A percentile compares a stretch with the other conserved stretches of the same genome.
phyloP scores from a whole-genome alignment of 2,888 invertebrate genomes.

The Acleris emargana region DNA sequence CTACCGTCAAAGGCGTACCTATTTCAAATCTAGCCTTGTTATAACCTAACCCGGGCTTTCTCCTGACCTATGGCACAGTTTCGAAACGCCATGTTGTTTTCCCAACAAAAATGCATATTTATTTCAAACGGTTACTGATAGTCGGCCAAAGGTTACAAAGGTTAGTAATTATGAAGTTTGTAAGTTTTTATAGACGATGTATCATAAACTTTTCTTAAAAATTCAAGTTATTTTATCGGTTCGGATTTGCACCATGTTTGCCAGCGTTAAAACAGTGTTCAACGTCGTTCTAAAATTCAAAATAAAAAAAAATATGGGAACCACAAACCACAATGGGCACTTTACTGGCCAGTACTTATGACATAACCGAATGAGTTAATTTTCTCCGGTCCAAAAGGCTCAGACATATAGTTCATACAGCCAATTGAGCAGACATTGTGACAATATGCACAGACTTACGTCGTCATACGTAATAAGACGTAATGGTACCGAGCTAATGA shows the following conservation, averaged over 20 bases:
- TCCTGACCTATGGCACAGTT: slow-evolving; percentile 76
- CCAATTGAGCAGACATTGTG: slow-evolving; percentile 42
- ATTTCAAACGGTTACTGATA: slow-evolving; percentile 49
- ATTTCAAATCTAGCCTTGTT: slow-evolving; percentile 39
- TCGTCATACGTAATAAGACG: slow-evolving; percentile 42
- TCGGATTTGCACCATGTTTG: background rate
- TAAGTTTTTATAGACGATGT: background rate
- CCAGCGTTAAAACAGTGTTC: slow-evolving; percentile 14
- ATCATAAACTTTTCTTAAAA: background rate
- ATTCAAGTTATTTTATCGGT: no score
- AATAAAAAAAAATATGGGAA: slow-evolving; percentile 38
- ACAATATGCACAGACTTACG: slow-evolving; percentile 38
- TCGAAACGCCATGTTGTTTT: slow-evolving; percentile 60
- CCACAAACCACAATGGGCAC: slow-evolving; percentile 48
- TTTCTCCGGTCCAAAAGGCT: slow-evolving; percentile 46
- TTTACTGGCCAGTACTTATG: slow-evolving; percentile 24
- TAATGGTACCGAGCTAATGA: slow-evolving; percentile 42
- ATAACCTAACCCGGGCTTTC: slow-evolving; percentile 70
- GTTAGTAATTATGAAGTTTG: slow-evolving; percentile 38
- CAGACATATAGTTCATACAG: slow-evolving; percentile 33
- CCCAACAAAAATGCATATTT: slow-evolving; percentile 65
- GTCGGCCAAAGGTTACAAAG: slow-evolving; percentile 61
- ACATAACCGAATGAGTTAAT: slow-evolving; percentile 42
- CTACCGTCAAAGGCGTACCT: slow-evolving; percentile 24
- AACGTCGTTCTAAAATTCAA: slow-evolving; percentile 31